A percentile compares a stretch with the other conserved stretches of the same genome.
phyloP scores from a whole-genome alignment of 1,140 invertebrate genomes.

The Lithobius niger region DNA sequence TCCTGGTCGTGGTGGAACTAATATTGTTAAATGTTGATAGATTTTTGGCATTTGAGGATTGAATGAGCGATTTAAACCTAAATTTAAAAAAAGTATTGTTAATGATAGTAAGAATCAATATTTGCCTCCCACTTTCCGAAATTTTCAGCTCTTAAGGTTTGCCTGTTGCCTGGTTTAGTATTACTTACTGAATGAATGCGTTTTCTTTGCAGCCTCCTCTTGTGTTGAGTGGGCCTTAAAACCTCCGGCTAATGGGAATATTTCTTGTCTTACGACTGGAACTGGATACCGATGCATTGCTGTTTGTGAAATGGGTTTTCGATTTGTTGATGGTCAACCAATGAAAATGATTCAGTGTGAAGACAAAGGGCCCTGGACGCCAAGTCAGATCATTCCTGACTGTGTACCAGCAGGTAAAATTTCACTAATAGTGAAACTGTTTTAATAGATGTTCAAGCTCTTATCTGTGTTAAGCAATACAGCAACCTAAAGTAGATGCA shows the following conservation, averaged over 20 bases:
- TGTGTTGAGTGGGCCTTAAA: conserved; percentile 89
- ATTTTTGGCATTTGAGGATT: no score
- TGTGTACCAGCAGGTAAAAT: conserved; percentile 74
- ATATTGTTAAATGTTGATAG: no score
- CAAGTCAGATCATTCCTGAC: conserved; percentile 74
- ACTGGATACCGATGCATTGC: conserved; percentile 75
- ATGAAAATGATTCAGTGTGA: conserved; percentile 75
- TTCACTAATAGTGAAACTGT: conserved; percentile 15
- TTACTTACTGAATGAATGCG: conserved; percentile 4
- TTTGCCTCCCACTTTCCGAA: no score
- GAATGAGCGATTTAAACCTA: no score
- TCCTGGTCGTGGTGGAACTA: no score
- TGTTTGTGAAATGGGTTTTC: conserved; percentile 74
- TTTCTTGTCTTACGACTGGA: conserved; percentile 67
- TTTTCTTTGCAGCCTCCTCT: conserved; percentile 49
- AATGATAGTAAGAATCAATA: no score
- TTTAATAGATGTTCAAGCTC: background rate
- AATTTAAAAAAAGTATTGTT: no score
- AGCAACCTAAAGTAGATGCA: no score
- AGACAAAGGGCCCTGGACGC: conserved; percentile 56
- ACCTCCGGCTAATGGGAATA: conserved; percentile 68
- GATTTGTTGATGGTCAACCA: conserved; percentile 80
- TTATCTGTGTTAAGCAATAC: no score
- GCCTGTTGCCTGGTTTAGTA: no score
- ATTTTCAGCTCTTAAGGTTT: no score